phyloP scores from a whole-genome alignment of 2,888 invertebrate genomes.

The Incurvaria masculella region DNA sequence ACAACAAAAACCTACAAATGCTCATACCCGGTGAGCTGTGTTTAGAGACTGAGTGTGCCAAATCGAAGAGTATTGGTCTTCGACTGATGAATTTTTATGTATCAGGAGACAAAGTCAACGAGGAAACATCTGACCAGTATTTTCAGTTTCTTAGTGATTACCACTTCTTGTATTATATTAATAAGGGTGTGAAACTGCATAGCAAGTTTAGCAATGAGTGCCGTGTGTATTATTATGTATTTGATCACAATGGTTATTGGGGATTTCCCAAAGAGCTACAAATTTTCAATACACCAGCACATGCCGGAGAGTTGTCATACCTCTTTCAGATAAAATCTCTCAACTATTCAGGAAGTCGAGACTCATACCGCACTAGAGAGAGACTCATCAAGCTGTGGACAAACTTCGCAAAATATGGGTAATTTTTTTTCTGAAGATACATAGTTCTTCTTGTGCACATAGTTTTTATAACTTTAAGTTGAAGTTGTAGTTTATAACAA shows the following conservation, averaged over 20 bases:
- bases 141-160: conserved; percentile 41
- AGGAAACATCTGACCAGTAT: conserved; percentile 35
- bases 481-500: too few relatives aligned
- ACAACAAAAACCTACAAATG: conserved; percentile 29
- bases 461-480: too few relatives aligned
- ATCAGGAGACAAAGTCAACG: conserved; percentile 27
- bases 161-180: conserved; percentile 39
- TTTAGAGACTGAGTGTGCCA: conserved; percentile 25
- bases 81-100: conserved; percentile 39
- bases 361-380: conserved; percentile 32
- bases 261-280: conserved; percentile 25
- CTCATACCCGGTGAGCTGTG: conserved; percentile 33
- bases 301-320: conserved; percentile 39
- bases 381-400: conserved; percentile 48
- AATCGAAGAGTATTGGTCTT: conserved; percentile 29
- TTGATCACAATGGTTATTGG: conserved; percentile 40
- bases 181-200: conserved; percentile 38
- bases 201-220: conserved; percentile 29
- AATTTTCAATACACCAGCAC: conserved; percentile 34
- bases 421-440: too few relatives aligned
- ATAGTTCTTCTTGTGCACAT: too few relatives aligned
- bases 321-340: conserved; percentile 29
- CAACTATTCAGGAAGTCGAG: conserved; percentile 28
- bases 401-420: conserved; percentile 52
- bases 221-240: conserved; percentile 40